phyloP scores from a whole-genome alignment of 2,113 vertebrate species.

The Oreochromis tanganicae region DNA sequence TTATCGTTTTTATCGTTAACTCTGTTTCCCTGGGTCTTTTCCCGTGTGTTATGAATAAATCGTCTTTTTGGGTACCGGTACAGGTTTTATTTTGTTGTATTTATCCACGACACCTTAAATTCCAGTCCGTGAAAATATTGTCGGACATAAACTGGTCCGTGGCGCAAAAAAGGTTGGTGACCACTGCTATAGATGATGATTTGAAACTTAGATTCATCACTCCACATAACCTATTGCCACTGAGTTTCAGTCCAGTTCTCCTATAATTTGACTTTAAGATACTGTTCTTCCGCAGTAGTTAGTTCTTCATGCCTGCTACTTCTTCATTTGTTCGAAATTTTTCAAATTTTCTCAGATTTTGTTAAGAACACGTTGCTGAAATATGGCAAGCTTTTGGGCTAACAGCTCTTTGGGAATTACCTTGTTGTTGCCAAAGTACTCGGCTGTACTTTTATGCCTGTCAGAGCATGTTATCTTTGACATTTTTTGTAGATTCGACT shows the following conservation, averaged over 20 bases:
- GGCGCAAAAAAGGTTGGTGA: background rate
- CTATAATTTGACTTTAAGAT: background rate
- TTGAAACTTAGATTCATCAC: background rate
- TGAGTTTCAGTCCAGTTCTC: background rate
- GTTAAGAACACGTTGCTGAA: background rate
- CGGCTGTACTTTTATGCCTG: background rate
- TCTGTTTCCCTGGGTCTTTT: background rate
- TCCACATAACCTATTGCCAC: background rate
- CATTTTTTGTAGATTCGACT: too few species aligned
- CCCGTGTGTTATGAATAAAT: background rate
- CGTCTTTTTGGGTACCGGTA: fast-evolving
- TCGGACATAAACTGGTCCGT: background rate
- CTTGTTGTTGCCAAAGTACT: background rate
- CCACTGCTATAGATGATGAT: background rate
- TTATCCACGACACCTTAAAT: background rate
- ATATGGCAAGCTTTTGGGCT: background rate
- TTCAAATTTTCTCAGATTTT: background rate
- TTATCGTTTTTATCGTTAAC: background rate
- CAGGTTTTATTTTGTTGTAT: background rate
- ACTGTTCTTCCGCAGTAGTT: background rate
- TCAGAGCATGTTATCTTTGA: too few species aligned
- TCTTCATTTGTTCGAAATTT: background rate
- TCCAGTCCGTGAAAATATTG: background rate
- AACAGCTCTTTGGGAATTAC: background rate
- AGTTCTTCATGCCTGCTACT: background rate